Evolutionary conservation across 2,797 vertebrate genomes (phyloP), one percentile per base, ranked within the genome.

Genomic region (Acrocephalus scirpaceus): DNA sequence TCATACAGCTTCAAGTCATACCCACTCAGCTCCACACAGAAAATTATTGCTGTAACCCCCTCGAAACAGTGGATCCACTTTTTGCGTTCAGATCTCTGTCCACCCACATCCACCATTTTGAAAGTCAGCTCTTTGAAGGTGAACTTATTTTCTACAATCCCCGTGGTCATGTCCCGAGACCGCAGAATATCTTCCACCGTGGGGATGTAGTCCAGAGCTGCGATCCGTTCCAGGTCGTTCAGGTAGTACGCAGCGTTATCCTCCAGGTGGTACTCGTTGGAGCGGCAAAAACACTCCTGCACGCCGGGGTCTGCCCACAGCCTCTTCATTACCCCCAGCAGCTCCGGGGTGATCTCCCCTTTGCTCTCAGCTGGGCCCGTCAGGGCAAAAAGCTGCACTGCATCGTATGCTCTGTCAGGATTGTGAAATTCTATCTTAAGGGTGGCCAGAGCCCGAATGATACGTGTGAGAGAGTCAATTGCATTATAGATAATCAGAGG

Each of bases 61-160:
- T 99, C 99, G 22, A 99, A 99, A 98, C 99, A 99, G 97, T 99
- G 99, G 98, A 99, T 99, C 99, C 99, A 99, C 97, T 99, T 99
- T 98, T 99, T 99, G 92, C 99, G 98, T 97, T 99, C 99, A 0
- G 99, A 99, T 48, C 99, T 98, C 97, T 99, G 99, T 47, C 99
- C 99, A 16, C 99, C 99, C 96, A 99, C 99, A 3, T 99, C 99
- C 85, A 99, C 99, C 99, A 99, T 99, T 98, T 99, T 99, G 98
- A 99, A 99, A 92, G 99, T 99, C 97, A 99, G 99, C 98, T 99
- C 99, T 97, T 99, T 99, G 98, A 99, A 99, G 96, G 99, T 99
- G 98, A 99, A 99, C 97, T 99, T 99, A 98, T 99, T 99, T 98
- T 99, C 99, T 97, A 99, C 99, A 53, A 99, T 99, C 96, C 99